Conservation (phyloP, 2,888 invertebrate species). For the Sthenelais limicola region DNA sequence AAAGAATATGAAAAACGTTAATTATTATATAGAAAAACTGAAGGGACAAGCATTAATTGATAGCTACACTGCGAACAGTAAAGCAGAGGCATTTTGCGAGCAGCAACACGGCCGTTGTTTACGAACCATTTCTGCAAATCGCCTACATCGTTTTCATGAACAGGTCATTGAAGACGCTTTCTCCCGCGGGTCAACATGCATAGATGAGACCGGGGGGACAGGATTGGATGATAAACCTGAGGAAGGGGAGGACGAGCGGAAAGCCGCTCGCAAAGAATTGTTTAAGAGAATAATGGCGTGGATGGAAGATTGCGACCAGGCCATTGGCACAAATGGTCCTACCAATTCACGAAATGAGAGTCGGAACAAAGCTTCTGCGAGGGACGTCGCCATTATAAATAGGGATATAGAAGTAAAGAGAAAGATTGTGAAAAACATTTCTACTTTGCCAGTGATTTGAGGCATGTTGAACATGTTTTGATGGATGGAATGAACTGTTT, state of each 20-base stretch:
- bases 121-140: slow-evolving; percentile 1
- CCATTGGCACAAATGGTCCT: too few relatives aligned
- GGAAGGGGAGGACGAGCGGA: neutral
- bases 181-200: neutral
- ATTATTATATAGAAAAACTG: slow-evolving; percentile 12
- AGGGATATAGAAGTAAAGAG: too few relatives aligned
- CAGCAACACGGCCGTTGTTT: neutral
- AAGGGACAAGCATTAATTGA: neutral
- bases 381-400: too few relatives aligned
- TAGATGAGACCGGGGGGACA: neutral
- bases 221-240: neutral
- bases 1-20: neutral
- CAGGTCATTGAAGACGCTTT: neutral
- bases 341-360: too few relatives aligned
- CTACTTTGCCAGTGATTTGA: too few relatives aligned
- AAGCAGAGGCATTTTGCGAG: slow-evolving; percentile 23
- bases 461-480: too few relatives aligned
- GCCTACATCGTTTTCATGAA: too few relatives aligned
- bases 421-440: too few relatives aligned
- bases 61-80: slow-evolving; percentile 11
- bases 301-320: slow-evolving; percentile 9
- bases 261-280: slow-evolving; percentile 9
- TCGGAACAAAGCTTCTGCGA: too few relatives aligned
- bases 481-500: too few relatives aligned
- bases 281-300: neutral